Conservation (phyloP, 2,113 vertebrate species). For the Lonchura striata region DNA sequence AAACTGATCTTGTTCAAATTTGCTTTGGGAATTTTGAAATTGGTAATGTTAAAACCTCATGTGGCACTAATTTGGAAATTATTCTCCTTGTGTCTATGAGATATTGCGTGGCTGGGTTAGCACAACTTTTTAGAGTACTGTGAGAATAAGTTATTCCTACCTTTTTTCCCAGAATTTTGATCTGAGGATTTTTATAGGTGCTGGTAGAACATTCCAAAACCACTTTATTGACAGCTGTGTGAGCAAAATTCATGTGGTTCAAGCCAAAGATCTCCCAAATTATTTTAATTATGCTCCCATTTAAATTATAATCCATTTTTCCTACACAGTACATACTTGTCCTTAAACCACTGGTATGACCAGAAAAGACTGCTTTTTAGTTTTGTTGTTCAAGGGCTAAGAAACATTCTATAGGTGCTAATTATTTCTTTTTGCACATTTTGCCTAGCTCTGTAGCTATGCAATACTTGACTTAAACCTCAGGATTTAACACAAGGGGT, state of each 20-base stretch:
- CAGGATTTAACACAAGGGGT: neutral
- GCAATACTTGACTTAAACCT: neutral
- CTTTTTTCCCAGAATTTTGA: neutral
- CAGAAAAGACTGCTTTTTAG: neutral
- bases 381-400: neutral
- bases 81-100: neutral
- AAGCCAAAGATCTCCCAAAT: neutral
- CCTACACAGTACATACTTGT: neutral
- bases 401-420: neutral
- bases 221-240: neutral
- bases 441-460: neutral
- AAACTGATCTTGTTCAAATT: neutral
- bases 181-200: neutral
- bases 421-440: neutral
- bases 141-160: neutral
- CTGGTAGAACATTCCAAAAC: neutral
- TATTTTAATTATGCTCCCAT: neutral
- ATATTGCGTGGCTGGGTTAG: neutral
- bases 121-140: neutral
- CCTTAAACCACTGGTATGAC: neutral
- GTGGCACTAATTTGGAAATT: neutral
- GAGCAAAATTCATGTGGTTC: neutral
- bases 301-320: neutral
- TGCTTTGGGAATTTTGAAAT: neutral
- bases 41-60: neutral